phyloP scores from a whole-genome alignment of 2,888 invertebrate species.

The Yponomeuta evonymella region DNA sequence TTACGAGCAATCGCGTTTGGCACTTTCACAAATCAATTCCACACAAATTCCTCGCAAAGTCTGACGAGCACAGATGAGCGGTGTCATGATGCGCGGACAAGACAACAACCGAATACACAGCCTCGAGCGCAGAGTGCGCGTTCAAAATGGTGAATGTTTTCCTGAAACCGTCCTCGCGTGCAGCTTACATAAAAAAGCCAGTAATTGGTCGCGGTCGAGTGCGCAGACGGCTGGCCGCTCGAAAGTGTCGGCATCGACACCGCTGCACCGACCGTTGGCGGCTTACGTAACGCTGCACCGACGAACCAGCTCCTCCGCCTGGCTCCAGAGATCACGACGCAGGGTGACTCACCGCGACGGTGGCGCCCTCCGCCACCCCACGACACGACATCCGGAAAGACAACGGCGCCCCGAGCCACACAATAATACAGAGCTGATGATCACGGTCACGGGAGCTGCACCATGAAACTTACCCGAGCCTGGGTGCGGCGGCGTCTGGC shows the following conservation, averaged over 20 bases:
- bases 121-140: conserved; percentile 47
- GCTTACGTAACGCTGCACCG: conserved; percentile 69
- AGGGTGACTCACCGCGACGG: conserved; percentile 69
- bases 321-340: conserved; percentile 69
- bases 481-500: conserved; percentile 41
- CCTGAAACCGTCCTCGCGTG: conserved; percentile 67
- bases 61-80: conserved; percentile 5
- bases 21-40: conserved; percentile 11
- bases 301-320: conserved; percentile 43
- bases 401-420: not conserved
- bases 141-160: conserved; percentile 71
- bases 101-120: conserved; percentile 30
- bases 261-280: conserved; percentile 59
- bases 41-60: conserved; percentile 4
- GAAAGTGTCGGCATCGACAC: conserved; percentile 55
- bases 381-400: conserved; percentile 10
- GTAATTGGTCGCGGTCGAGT: conserved; percentile 59
- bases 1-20: not conserved
- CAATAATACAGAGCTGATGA: conserved; percentile 2
- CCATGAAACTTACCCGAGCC: conserved; percentile 60
- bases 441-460: conserved; percentile 24
- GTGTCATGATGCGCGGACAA: conserved; percentile 9
- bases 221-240: conserved; percentile 42
- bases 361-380: conserved; percentile 59
- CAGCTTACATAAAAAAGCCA: conserved; percentile 21